phyloP scores from a whole-genome alignment of 2,797 vertebrate genomes.

The Streptopelia turtur region DNA sequence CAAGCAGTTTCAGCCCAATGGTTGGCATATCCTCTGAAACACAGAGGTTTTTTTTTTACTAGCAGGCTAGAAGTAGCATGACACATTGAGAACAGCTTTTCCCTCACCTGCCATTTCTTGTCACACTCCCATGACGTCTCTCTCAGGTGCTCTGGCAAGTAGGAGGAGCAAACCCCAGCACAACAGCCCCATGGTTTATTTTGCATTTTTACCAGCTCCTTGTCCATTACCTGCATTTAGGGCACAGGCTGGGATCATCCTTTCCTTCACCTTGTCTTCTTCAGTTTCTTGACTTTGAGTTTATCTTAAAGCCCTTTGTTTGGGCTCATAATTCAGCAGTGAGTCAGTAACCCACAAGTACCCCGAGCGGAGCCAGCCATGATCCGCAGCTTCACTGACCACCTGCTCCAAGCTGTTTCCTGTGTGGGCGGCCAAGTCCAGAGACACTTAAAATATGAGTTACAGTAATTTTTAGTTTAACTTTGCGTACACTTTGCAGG shows the following conservation, averaged over 20 bases:
- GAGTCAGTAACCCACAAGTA: conserved; percentile 79
- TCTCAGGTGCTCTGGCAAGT: background rate
- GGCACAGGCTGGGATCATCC: background rate
- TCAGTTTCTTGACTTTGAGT: conserved; percentile 9
- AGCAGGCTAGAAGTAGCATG: background rate
- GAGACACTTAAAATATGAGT: conserved; percentile 23
- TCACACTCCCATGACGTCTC: background rate
- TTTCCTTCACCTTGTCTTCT: conserved; percentile 41
- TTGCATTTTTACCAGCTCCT: background rate
- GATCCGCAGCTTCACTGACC: conserved; percentile 64
- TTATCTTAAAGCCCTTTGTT: conserved; percentile 76
- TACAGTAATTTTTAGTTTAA: conserved; percentile 50
- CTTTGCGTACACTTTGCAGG: background rate
- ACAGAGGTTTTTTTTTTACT: accelerated
- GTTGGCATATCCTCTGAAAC: background rate
- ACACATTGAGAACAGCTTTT: background rate
- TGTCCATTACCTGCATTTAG: background rate
- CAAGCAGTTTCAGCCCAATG: background rate
- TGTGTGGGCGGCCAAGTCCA: conserved; percentile 66
- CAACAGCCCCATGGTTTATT: background rate
- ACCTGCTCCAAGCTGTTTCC: conserved; percentile 78
- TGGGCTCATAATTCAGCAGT: conserved; percentile 62
- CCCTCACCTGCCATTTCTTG: conserved; percentile 23
- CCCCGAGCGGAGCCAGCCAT: conserved; percentile 61
- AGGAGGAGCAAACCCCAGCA: background rate